Evolutionary conservation across 2,888 invertebrate genomes (phyloP).

Genomic region (Chaitophorus viminalis): DNA sequence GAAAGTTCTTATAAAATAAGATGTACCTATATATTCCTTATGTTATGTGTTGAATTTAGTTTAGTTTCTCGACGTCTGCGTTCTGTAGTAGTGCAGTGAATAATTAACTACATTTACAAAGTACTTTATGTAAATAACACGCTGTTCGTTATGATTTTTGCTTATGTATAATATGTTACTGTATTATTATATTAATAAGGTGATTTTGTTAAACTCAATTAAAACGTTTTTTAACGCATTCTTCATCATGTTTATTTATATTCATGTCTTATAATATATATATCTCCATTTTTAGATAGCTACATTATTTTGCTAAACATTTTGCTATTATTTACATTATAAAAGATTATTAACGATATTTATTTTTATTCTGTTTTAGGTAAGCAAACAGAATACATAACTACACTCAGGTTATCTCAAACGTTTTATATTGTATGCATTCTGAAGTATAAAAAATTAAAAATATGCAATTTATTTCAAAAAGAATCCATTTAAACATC

Average conservation of each 20-base stretch:
- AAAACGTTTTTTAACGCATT: not conserved
- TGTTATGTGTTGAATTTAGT: not conserved
- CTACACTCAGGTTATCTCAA: too few relatives aligned
- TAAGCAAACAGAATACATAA: not conserved
- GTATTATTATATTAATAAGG: not conserved
- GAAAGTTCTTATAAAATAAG: not conserved
- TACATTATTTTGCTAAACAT: too few relatives aligned
- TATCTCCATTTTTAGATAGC: too few relatives aligned
- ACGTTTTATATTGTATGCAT: too few relatives aligned
- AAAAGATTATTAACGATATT: not conserved
- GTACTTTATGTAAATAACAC: not conserved
- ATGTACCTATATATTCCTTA: not conserved
- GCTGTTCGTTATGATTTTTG: not conserved
- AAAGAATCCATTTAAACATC: not conserved
- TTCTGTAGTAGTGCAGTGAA: not conserved
- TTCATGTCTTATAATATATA: too few relatives aligned
- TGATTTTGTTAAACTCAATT: not conserved
- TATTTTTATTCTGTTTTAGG: constrained; percentile 31
- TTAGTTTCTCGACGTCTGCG: too few relatives aligned
- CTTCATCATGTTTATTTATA: not conserved
- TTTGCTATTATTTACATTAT: not conserved
- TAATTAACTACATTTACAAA: not conserved
- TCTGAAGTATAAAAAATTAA: too few relatives aligned
- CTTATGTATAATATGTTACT: not conserved
- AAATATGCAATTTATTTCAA: too few relatives aligned